Conservation (phyloP, 2,797 vertebrate species). For the Ptychadena robeensis region DNA sequence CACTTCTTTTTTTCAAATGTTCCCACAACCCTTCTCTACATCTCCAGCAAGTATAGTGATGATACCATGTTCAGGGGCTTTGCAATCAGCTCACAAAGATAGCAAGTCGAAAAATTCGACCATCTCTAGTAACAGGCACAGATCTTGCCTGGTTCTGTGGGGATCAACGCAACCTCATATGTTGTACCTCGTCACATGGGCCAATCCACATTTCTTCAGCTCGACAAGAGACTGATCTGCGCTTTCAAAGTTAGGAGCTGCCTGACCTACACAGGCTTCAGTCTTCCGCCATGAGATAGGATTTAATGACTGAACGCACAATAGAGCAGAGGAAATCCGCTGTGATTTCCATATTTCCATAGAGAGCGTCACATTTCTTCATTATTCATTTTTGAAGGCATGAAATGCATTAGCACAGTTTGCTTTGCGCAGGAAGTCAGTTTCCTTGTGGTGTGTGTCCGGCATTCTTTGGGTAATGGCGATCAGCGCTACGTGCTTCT, state of each 20-base stretch:
- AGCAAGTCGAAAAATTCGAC: no score
- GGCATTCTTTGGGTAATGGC: conserved; percentile 10
- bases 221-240: not conserved
- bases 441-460: not conserved
- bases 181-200: no score
- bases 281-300: not conserved
- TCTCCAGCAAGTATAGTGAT: no score
- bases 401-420: conserved; percentile 42
- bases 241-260: not conserved
- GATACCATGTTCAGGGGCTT: no score
- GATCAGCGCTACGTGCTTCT: conserved; percentile 19
- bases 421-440: not conserved
- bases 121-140: no score
- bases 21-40: no score
- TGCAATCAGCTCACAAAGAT: no score
- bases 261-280: not conserved
- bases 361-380: conserved; percentile 10
- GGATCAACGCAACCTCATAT: no score
- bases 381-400: conserved; percentile 25
- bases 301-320: not conserved
- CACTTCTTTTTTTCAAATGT: no score
- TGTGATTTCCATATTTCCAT: not conserved
- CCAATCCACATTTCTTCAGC: no score
- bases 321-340: not conserved
- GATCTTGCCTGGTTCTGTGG: no score